Conservation (phyloP, 2,113 vertebrate genomes). For the Serinus canaria region DNA sequence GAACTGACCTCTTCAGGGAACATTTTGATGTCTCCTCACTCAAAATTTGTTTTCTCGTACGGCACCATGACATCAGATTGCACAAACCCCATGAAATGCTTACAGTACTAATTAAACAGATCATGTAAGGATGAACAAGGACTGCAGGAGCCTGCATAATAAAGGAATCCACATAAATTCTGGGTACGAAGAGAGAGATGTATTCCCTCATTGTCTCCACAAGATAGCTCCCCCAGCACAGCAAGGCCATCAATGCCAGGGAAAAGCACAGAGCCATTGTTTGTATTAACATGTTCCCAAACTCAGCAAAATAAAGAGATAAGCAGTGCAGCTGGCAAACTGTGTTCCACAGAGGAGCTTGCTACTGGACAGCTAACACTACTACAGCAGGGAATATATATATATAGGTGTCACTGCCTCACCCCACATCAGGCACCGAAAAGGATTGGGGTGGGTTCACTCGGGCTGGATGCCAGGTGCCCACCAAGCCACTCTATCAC, state of each 20-base stretch:
- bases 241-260: not conserved
- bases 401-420: not conserved
- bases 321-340: not conserved
- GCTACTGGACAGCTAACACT: not conserved
- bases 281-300: not conserved
- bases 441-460: not conserved
- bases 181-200: not conserved
- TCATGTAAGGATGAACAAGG: not conserved
- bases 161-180: not conserved
- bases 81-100: not conserved
- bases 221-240: conserved; percentile 1
- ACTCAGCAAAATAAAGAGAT: not conserved
- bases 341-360: not conserved
- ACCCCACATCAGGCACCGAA: not conserved
- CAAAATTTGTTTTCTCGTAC: not conserved
- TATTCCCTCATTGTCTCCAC: not conserved
- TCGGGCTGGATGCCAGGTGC: not conserved
- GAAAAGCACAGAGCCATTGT: conserved; percentile 14
- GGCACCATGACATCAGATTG: not conserved
- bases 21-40: not conserved
- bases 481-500: not conserved
- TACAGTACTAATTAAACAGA: not conserved
- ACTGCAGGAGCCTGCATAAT: not conserved
- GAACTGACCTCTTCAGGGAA: not conserved
- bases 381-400: not conserved